phyloP scores from a whole-genome alignment of 2,888 invertebrate genomes.

The Thymelicus acteon region DNA sequence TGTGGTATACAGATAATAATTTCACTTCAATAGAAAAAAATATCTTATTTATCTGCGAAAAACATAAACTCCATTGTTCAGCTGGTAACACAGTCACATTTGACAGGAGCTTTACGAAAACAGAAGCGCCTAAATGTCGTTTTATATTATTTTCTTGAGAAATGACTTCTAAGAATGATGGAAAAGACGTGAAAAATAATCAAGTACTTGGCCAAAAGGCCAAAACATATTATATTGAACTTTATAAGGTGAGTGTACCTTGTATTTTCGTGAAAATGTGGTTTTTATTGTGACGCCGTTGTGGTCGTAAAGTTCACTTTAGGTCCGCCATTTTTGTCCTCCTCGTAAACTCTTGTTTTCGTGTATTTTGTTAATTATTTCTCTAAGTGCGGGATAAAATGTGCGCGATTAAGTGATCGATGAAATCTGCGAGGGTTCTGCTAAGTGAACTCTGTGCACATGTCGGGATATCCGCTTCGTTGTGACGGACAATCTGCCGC shows the following conservation, averaged over 20 bases:
- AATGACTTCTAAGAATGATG: slow-evolving; percentile 85
- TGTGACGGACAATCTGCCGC: slow-evolving; percentile 22
- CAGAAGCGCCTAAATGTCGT: slow-evolving; percentile 85
- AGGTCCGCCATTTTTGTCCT: slow-evolving; percentile 84
- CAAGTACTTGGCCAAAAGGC: slow-evolving; percentile 76
- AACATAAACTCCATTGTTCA: too few relatives aligned
- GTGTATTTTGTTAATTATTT: slow-evolving; percentile 53
- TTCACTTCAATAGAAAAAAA: too few relatives aligned
- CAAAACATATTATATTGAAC: slow-evolving; percentile 80
- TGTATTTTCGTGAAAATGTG: slow-evolving; percentile 51
- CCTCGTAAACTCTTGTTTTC: slow-evolving; percentile 74
- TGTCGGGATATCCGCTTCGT: slow-evolving; percentile 6
- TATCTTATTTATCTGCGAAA: too few relatives aligned
- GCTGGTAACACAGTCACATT: slow-evolving; percentile 63
- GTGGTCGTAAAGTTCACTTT: slow-evolving; percentile 68
- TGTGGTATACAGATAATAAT: too few relatives aligned
- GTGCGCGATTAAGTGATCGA: slow-evolving; percentile 15
- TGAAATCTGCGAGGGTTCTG: slow-evolving; percentile 10
- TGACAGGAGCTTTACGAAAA: slow-evolving; percentile 83
- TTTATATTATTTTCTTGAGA: slow-evolving; percentile 84
- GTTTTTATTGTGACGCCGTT: slow-evolving; percentile 72
- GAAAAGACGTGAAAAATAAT: slow-evolving; percentile 83
- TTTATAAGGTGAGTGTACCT: slow-evolving; percentile 78
- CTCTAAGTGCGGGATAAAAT: slow-evolving; percentile 34
- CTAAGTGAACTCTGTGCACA: slow-evolving; percentile 2